Base-by-base conservation (phyloP, 2,113 vertebrate genomes). In the Anthoscopus minutus region DNA sequence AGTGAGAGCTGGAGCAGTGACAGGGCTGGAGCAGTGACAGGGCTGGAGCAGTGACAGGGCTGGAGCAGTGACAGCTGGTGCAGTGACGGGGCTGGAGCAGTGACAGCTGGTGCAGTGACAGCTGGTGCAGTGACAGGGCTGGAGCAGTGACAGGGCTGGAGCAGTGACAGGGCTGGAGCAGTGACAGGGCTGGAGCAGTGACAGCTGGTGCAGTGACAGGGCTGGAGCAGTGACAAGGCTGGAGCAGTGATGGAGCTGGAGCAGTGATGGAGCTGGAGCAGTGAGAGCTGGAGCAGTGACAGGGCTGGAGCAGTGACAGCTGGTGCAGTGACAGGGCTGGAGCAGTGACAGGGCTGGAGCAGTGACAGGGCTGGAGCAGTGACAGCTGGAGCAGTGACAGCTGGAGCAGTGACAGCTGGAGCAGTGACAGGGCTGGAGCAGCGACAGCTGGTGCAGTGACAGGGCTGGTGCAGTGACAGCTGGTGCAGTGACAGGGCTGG, bases 21-120 rank as follows among this genome's bases (percentile, higher is more conserved):
- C n/a, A n/a, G n/a, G 30, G 28, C 28, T 9, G 53, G 30, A 17
- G 70, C 5, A 1, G 78, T 16, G 58, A 3, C 54, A 40, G n/a
- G n/a, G 12, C n/a, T n/a, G n/a, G n/a, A n/a, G n/a, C n/a, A 3
- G 62, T 1, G 1, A 20, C 27, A 31, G n/a, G n/a, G 38, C 16
- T 3, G 28, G 28, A 24, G 51, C 8, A 3, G 60, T 40, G 60
- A 37, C 35, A 30, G 54, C 13, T 3, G 5, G 23, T 22, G 42
- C 15, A 3, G 62, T 13, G 44, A 40, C 60, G 14, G 57, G 18
- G 53, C 38, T 85, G 54, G 28, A 62, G 69, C 27, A 1, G 65
- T 1, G 1, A 21, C 28, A 40, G 17, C 18, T 5, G 44, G 12
- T 11, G 58, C 3, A 2, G 35, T 70, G 69, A 13, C 35, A 71